Percentiles rank a stretch among this genome's conserved stretches.
phyloP scores from a whole-genome alignment of 2,888 invertebrate genomes.

The Automeris io region DNA sequence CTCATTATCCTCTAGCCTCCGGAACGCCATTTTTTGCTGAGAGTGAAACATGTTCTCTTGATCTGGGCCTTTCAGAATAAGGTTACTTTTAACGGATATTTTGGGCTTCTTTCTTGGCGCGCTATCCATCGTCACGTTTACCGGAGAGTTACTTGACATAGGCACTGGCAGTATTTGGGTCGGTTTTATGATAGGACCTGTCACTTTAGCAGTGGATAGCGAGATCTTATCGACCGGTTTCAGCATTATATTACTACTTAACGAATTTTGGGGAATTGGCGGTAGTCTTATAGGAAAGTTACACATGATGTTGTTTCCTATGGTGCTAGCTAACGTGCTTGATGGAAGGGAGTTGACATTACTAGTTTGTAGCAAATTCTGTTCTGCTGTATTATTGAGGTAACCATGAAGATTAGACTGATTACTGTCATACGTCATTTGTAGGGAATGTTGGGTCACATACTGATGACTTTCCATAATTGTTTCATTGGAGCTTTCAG shows the following conservation, averaged over 20 bases:
- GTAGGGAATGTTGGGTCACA: constrained; percentile 39
- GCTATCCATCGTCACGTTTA: constrained; percentile 47
- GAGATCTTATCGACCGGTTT: constrained; percentile 60
- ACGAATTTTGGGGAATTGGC: constrained; percentile 43
- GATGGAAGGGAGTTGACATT: constrained; percentile 46
- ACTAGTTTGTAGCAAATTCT: constrained; percentile 44
- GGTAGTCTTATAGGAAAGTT: constrained; percentile 64
- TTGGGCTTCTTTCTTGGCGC: constrained; percentile 66
- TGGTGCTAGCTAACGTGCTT: constrained; percentile 38
- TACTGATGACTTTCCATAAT: constrained; percentile 53
- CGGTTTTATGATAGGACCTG: constrained; percentile 61
- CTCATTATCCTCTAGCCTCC: constrained; percentile 59
- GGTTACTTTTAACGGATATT: constrained; percentile 71
- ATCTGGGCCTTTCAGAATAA: constrained; percentile 69
- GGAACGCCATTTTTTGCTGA: constrained; percentile 69
- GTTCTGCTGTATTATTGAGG: constrained; percentile 50
- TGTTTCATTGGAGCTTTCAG: constrained; percentile 52
- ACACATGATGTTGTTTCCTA: constrained; percentile 57
- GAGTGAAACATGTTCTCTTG: constrained; percentile 70
- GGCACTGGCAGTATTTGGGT: constrained; percentile 65
- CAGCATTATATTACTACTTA: constrained; percentile 55
- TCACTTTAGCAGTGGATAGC: constrained; percentile 51
- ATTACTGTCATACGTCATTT: constrained; percentile 42
- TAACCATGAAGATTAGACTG: constrained; percentile 53
- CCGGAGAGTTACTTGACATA: constrained; percentile 57